Evolutionary conservation across 1,140 invertebrate species (phyloP).

Genomic region (Ganaspis sp.): DNA sequence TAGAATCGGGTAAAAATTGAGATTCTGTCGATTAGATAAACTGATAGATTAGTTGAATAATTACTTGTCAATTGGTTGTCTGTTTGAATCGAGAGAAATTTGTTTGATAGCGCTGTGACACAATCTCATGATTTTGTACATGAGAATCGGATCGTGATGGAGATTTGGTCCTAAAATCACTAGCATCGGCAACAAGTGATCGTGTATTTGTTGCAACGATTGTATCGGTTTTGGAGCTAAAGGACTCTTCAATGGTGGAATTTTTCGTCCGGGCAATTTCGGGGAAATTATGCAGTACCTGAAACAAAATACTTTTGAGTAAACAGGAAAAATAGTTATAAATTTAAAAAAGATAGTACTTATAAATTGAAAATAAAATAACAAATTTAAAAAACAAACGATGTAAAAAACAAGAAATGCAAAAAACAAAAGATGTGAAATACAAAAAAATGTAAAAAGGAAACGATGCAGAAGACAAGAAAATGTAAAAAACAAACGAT

Average conservation of each 20-base stretch:
- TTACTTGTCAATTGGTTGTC: constrained; percentile 66
- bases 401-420: no score
- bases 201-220: constrained; percentile 84
- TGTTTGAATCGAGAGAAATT: constrained; percentile 67
- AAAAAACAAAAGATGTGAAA: no score
- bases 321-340: no score
- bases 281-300: constrained; percentile 85
- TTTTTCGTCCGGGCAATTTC: constrained; percentile 80
- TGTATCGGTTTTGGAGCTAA: constrained; percentile 79
- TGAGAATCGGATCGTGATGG: constrained; percentile 90
- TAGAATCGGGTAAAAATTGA: neutral
- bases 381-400: no score
- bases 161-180: constrained; percentile 91
- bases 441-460: no score
- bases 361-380: no score
- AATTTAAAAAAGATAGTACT: no score
- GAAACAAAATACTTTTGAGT: constrained; percentile 52
- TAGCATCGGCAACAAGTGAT: constrained; percentile 91
- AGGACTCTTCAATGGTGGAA: constrained; percentile 78
- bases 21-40: neutral
- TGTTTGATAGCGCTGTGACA: constrained; percentile 76
- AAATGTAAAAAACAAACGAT: no score
- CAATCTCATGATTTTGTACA: constrained; percentile 89
- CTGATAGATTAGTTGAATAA: neutral
- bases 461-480: no score